phyloP scores from a whole-genome alignment of 53 echinoderm and acorn worm genomes.

The Zoroaster sp. region DNA sequence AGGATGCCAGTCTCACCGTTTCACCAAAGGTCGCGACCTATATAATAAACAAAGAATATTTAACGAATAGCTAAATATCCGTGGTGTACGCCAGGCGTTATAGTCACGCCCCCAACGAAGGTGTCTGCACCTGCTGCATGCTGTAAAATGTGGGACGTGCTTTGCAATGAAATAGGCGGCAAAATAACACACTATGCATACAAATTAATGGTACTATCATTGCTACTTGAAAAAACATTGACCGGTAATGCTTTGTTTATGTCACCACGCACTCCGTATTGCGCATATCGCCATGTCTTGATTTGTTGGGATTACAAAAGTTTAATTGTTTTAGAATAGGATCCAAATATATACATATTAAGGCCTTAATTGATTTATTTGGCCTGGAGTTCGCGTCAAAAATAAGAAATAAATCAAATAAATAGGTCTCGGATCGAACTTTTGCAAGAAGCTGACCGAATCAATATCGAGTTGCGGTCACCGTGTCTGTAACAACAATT shows the following conservation, averaged over 20 bases:
- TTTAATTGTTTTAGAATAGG: neutral
- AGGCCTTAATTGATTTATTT: neutral
- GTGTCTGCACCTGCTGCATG: neutral
- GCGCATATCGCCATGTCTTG: too few relatives aligned
- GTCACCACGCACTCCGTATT: neutral
- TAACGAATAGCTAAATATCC: neutral
- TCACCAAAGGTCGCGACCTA: neutral
- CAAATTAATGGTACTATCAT: neutral
- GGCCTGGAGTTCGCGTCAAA: neutral
- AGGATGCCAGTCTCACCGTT: neutral
- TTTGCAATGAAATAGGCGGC: neutral
- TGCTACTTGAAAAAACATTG: neutral
- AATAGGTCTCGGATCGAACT: neutral
- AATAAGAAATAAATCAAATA: neutral
- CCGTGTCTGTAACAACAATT: conserved; percentile 25
- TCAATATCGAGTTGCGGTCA: conserved; percentile 2
- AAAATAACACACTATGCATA: neutral
- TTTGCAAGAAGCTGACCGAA: neutral
- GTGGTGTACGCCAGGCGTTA: neutral
- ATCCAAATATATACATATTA: neutral
- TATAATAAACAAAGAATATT: neutral
- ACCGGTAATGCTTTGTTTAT: neutral
- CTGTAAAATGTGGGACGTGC: neutral
- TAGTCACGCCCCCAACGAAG: neutral
- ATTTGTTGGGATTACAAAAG: too few relatives aligned